Conservation (phyloP, 2,888 invertebrate genomes). For the Timema podura region DNA sequence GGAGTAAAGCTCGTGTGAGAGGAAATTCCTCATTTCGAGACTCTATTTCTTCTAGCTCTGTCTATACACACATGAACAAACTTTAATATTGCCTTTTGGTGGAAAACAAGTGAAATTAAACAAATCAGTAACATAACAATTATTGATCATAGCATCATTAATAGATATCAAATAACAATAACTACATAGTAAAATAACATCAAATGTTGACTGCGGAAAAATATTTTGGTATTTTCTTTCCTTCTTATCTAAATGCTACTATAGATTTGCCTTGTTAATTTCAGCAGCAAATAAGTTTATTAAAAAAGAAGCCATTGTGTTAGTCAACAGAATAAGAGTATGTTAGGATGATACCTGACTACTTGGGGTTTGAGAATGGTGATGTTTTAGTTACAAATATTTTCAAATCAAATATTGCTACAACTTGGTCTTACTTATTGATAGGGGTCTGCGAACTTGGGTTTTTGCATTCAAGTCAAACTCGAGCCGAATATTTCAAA, state of each 20-base stretch:
- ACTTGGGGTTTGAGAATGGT: too few relatives aligned
- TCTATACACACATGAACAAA: conserved; percentile 49
- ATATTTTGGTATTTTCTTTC: background rate
- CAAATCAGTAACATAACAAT: background rate
- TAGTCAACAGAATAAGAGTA: too few relatives aligned
- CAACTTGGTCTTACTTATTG: too few relatives aligned
- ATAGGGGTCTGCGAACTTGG: too few relatives aligned
- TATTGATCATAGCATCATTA: background rate
- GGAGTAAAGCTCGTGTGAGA: conserved; percentile 75
- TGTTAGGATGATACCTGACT: too few relatives aligned
- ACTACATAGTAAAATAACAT: background rate
- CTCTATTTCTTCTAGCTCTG: conserved; percentile 90
- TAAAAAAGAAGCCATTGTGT: too few relatives aligned
- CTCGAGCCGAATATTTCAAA: too few relatives aligned
- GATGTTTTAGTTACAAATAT: too few relatives aligned
- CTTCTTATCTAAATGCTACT: background rate
- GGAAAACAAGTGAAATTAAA: background rate
- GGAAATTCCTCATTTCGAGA: conserved; percentile 87
- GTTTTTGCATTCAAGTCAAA: too few relatives aligned
- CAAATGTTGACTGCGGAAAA: conserved; percentile 5
- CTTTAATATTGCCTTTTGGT: background rate
- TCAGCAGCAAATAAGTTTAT: too few relatives aligned
- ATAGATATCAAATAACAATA: background rate
- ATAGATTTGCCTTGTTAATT: too few relatives aligned
- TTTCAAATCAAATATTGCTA: too few relatives aligned